Conservation (phyloP, 2,888 invertebrate genomes). For the Athrips mouffetella region DNA sequence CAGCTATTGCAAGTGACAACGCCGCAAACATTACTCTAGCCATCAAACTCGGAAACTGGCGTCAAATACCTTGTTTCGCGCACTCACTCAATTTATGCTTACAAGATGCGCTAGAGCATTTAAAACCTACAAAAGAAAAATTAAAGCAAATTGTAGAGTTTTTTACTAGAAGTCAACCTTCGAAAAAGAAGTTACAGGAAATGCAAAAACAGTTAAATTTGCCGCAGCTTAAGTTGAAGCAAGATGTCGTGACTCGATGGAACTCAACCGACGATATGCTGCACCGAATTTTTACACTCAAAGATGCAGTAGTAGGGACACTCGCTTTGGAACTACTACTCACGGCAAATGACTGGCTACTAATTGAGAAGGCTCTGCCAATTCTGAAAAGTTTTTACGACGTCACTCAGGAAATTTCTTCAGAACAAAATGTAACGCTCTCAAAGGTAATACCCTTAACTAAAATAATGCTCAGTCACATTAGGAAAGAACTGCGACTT, state of each 20-base stretch:
- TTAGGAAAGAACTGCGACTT: too few relatives aligned
- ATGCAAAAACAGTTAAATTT: constrained; percentile 24
- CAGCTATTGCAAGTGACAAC: constrained; percentile 17
- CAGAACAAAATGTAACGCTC: constrained; percentile 21
- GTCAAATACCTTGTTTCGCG: constrained; percentile 25
- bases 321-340: too few relatives aligned
- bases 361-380: constrained; percentile 16
- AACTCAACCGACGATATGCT: constrained; percentile 30
- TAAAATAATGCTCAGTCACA: constrained; percentile 16
- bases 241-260: constrained; percentile 28
- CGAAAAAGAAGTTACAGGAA: constrained; percentile 19
- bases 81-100: constrained; percentile 27
- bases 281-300: constrained; percentile 18
- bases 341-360: constrained; percentile 24
- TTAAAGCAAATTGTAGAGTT: constrained; percentile 20
- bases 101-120: constrained; percentile 13
- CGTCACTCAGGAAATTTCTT: constrained; percentile 24
- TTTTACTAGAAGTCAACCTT: constrained; percentile 23
- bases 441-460: constrained; percentile 24
- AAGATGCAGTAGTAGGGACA: too few relatives aligned
- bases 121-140: neutral
- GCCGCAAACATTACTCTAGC: constrained; percentile 14
- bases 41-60: constrained; percentile 17
- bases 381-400: constrained; percentile 25
- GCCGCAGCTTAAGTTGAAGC: constrained; percentile 27